Conservation (phyloP, 2,888 invertebrate genomes). For the Caenorhabditis becei region DNA sequence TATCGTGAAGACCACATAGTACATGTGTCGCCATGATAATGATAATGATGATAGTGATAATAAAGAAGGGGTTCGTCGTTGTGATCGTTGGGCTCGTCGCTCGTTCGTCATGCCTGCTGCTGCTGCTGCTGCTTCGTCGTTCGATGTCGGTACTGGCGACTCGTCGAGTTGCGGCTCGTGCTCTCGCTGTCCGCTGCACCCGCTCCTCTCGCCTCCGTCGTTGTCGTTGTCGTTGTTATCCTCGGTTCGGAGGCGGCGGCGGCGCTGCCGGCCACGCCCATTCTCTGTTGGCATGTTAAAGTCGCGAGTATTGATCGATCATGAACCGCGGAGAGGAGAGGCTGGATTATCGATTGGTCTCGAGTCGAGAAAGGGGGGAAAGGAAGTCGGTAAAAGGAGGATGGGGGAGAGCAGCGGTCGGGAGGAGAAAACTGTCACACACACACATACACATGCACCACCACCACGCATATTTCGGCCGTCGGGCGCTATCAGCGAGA, state of each 20-base stretch:
- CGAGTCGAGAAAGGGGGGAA: constrained; percentile 4
- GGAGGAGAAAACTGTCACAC: constrained; percentile 51
- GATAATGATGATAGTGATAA: constrained; percentile 33
- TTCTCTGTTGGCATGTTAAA: constrained; percentile 41
- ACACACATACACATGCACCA: constrained; percentile 50
- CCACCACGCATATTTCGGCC: constrained; percentile 51
- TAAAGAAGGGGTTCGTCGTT: constrained; percentile 46
- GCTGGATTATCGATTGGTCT: constrained; percentile 33
- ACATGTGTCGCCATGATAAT: constrained; percentile 55
- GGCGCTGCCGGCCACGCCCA: constrained; percentile 57
- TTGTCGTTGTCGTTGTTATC: constrained; percentile 45
- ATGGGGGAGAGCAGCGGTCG: constrained; percentile 45
- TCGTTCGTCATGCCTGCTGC: constrained; percentile 48
- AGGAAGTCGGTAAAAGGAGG: neutral
- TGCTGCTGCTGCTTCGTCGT: constrained; percentile 53
- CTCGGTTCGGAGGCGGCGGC: constrained; percentile 38
- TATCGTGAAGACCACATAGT: constrained; percentile 48
- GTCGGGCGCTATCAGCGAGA: constrained; percentile 49
- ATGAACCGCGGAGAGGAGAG: constrained; percentile 16
- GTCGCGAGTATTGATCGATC: constrained; percentile 39
- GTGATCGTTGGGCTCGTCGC: constrained; percentile 42
- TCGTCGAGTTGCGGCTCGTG: constrained; percentile 37
- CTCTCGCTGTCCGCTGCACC: constrained; percentile 56
- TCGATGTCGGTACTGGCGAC: constrained; percentile 55
- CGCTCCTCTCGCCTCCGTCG: constrained; percentile 26